Evolutionary conservation across 1,140 invertebrate genomes (phyloP), one percentile per base, ranked within the genome.

Genomic region (Achroia grisella): DNA sequence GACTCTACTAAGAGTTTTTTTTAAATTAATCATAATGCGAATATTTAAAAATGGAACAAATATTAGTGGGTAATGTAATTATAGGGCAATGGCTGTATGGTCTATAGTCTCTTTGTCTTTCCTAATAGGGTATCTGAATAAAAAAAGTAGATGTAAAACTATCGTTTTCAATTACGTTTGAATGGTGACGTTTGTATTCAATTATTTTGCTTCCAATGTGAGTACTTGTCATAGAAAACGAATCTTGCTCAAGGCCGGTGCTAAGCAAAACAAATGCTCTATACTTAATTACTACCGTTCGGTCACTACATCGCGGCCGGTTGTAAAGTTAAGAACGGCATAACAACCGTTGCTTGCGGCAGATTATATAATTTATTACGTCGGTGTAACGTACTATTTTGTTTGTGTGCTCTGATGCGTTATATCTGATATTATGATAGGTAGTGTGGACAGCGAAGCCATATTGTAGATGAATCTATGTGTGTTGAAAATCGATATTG

Each of bases 401-500:
- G 59, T 14, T 36, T 59, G 33, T 47, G 34, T 27, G 12, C 4
- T 11, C 36, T 44, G 10, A 54, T 37, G n/a, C 44, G 39, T 63
- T 60, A 56, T 44, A 52, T 61, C 52, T 9, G 35, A n/a, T 37
- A 17, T n/a, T 37, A 30, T 39, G 10, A 30, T 15, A 62, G 50
- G 41, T 56, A 53, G 52, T 44, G 52, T 55, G 45, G 55, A 56
- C 53, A 59, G 56, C 42, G 74, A 80, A 78, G 72, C 76, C 74
- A 50, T 76, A 75, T 61, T 68, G 66, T 70, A 54, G 62, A 62
- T 52, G 56, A 67, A 72, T 68, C 57, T 62, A 62, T 66, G 62
- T 74, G 66, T 58, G 63, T 74, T 59, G 65, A 65, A 73, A 73
- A 78, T 80, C 76, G 71, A 80, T 80, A 77, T 56, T 70, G 66